Percentiles rank a stretch among this genome's conserved stretches.
Evolutionary conservation across 2,797 vertebrate genomes (phyloP).

Genomic region (Diplodus sargus): DNA sequence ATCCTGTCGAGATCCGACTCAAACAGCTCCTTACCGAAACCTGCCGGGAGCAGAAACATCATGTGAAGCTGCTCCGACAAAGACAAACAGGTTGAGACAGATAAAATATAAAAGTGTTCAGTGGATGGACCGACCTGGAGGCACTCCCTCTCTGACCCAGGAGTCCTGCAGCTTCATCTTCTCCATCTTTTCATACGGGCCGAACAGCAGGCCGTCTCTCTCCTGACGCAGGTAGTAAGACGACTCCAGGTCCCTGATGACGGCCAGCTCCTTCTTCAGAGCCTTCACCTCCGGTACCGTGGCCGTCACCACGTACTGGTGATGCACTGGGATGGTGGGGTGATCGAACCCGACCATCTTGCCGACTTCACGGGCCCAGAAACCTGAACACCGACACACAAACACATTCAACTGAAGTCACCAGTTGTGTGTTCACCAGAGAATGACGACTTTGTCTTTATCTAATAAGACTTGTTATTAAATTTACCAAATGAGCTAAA

Average conservation of each 20-base stretch:
- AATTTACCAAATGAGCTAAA: too few relatives aligned
- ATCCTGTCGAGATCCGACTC: conserved; percentile 98
- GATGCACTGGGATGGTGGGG: conserved; percentile 96
- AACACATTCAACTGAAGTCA: not conserved
- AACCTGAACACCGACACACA: conserved; percentile 82
- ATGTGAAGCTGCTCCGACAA: too few relatives aligned
- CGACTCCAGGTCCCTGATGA: conserved; percentile 95
- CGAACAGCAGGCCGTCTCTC: conserved; percentile 94
- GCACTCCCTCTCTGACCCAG: conserved; percentile 93
- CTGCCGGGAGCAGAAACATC: conserved; percentile 70
- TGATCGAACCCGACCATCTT: conserved; percentile 93
- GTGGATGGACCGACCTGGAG: conserved; percentile 86
- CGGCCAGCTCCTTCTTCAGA: conserved; percentile 91
- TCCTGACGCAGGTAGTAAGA: conserved; percentile 97
- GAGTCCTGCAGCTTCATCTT: conserved; percentile 97
- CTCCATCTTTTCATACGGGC: conserved; percentile 94
- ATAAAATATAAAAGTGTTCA: not conserved
- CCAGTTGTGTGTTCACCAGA: too few relatives aligned
- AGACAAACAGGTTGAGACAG: not conserved
- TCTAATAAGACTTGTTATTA: too few relatives aligned
- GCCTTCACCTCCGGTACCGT: conserved; percentile 97
- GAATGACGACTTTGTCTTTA: too few relatives aligned
- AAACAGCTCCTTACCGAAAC: conserved; percentile 98
- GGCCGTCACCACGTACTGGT: conserved; percentile 95
- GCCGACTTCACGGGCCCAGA: conserved; percentile 96